Base-by-base conservation (phyloP, 2,888 invertebrate species). In the Schizaphis graminum region DNA sequence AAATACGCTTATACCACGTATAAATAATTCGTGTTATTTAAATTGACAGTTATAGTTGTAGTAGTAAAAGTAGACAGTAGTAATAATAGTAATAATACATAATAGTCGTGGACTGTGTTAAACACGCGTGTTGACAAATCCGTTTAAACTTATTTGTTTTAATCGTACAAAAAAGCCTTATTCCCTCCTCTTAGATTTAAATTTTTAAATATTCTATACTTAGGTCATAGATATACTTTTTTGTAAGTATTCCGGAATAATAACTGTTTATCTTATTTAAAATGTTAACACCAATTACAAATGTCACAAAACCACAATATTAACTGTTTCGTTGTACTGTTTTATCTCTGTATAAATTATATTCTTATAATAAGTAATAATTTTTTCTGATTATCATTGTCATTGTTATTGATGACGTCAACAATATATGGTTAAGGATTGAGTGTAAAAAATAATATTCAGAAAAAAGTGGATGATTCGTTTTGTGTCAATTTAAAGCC, bases 81-180 rank as follows among this genome's bases (percentile, higher is more conserved):
- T 92, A 49, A 13, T 91, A 91, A 47, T 61, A 57, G 16, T 86
- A 61, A 61, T 47, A 91, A n/a, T 47, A 57, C 16, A 92, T 92
- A 86, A 61, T 57, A 61, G 61, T 49, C 53, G 49, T 10, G 41
- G 16, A 41, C 41, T 28, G 49, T 57, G 85, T 93, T 93, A 41
- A 84, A 93, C 93, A 90, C n/a, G 93, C 35, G 35, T 89, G 93
- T 57, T 61, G 85, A 90, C 89, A 90, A 84, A 93, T 85, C 61
- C 47, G 4, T 90, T 11, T 90, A 35, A 61, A 89, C 44, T 57
- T 93, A 47, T 93, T 93, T 93, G 61, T 93, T 90, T 89, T 57
- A 57, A 85, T 77, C 24, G 35, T 67, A 24, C 53, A 77, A 92
- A 53, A 89, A n/a, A 8, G n/a, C n/a, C 11, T n/a, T 53, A 13